These are phyloP conservation scores for Glaucidium brasilianum DNA, from an alignment of 2,113 vertebrate species.

Conservation along the genomic window DNA sequence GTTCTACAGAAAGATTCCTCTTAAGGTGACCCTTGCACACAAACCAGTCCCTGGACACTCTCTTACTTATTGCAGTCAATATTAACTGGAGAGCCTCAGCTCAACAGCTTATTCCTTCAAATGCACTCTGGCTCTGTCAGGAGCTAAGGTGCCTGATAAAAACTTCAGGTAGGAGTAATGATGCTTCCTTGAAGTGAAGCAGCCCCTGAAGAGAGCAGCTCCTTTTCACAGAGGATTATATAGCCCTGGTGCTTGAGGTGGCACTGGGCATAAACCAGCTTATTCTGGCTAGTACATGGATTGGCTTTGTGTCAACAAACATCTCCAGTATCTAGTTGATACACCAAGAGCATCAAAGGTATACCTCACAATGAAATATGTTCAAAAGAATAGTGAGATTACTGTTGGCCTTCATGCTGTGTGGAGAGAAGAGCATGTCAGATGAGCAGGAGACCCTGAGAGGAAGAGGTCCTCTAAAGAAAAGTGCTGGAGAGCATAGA, in stretches of 20 bases:
- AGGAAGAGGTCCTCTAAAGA: not conserved
- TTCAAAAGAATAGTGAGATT: not conserved
- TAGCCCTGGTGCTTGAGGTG: not conserved
- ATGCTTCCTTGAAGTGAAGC: not conserved
- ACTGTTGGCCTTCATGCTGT: not conserved
- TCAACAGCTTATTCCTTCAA: not conserved
- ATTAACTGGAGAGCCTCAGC: not conserved
- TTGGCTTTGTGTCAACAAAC: not conserved
- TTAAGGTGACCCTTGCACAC: constrained; percentile 27
- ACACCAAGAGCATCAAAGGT: not conserved
- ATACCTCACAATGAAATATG: not conserved
- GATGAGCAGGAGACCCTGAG: not conserved
- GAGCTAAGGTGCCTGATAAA: not conserved
- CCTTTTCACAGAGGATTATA: accelerated
- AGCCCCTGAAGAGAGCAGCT: not conserved
- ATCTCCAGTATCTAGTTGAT: not conserved
- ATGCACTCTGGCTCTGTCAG: not conserved
- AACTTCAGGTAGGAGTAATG: not conserved
- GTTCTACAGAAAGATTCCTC: not conserved
- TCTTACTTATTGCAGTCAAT: not conserved
- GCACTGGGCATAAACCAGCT: not conserved
- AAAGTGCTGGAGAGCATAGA: not conserved
- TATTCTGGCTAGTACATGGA: not conserved
- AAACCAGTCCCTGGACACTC: not conserved
- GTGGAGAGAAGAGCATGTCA: not conserved